phyloP scores from a whole-genome alignment of 2,113 vertebrate species.

The Neolamprologus ventralis region DNA sequence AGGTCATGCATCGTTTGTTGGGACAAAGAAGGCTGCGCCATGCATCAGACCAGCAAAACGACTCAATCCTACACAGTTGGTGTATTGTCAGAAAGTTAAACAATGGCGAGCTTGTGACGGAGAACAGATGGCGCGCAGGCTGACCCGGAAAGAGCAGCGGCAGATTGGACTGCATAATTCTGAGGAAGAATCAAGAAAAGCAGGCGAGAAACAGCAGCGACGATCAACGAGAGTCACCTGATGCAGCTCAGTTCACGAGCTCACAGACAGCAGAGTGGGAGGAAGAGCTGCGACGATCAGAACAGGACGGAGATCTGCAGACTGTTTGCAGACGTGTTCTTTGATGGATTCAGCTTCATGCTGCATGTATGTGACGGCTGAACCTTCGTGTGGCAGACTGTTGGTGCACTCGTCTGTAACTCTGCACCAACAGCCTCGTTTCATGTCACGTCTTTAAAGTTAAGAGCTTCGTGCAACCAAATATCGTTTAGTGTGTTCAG shows the following conservation, averaged over 20 bases:
- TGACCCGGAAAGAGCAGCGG: not conserved
- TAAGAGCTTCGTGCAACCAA: not conserved
- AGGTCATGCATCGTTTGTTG: not conserved
- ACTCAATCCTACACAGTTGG: not conserved
- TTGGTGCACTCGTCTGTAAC: not conserved
- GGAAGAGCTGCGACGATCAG: not conserved
- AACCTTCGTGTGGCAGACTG: not conserved
- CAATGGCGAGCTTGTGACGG: not conserved
- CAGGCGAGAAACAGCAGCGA: not conserved
- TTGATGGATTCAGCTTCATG: not conserved
- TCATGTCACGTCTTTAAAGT: not conserved
- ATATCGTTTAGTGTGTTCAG: not conserved
- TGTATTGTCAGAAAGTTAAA: not conserved
- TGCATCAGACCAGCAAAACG: not conserved
- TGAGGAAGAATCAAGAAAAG: not conserved
- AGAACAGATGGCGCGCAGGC: not conserved
- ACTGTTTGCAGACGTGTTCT: not conserved
- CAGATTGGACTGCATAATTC: not conserved
- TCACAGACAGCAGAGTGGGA: not conserved
- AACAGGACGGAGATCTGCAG: not conserved
- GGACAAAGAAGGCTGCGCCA: not conserved
- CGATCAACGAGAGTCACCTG: not conserved
- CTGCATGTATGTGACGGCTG: not conserved
- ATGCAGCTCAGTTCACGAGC: not conserved
- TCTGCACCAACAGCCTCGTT: not conserved